Evolutionary conservation across 1,140 invertebrate genomes (phyloP).

Genomic region (Macrotrachela quadricornifera): DNA sequence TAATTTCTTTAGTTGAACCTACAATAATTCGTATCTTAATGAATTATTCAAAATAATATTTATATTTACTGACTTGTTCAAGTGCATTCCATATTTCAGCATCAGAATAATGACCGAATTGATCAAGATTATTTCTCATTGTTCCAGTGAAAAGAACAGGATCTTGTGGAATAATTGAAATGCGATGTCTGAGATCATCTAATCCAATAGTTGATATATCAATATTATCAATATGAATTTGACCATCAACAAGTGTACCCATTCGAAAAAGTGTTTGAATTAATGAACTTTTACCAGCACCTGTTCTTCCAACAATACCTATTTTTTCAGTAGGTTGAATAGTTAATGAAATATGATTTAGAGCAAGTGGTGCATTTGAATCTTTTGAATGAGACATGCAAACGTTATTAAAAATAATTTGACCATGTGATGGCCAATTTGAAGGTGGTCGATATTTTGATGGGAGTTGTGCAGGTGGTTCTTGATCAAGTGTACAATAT

Average conservation of each 20-base stretch:
- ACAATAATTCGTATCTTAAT: too few species aligned
- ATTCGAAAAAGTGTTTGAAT: constrained; percentile 35
- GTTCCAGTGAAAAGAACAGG: constrained; percentile 30
- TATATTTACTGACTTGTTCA: neutral
- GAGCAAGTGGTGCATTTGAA: constrained; percentile 2
- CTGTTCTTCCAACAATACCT: constrained; percentile 57
- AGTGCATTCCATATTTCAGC: constrained; percentile 17
- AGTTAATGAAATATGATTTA: constrained; percentile 1
- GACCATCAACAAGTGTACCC: constrained; percentile 28
- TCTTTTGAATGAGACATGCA: neutral
- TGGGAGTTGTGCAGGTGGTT: too few species aligned
- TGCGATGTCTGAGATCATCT: constrained; percentile 44
- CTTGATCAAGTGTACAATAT: neutral
- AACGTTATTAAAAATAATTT: constrained; percentile 3
- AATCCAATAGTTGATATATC: constrained; percentile 43
- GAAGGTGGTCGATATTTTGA: neutral
- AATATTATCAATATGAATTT: constrained; percentile 44
- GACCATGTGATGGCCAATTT: constrained; percentile 1
- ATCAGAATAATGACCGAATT: constrained; percentile 15
- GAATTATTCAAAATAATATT: too few species aligned
- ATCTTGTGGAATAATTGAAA: constrained; percentile 58
- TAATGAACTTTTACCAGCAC: constrained; percentile 72
- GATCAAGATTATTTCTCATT: constrained; percentile 23
- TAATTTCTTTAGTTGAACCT: neutral
- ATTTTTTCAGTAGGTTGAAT: constrained; percentile 21